phyloP scores from a whole-genome alignment of 2,888 invertebrate genomes.

The Cephus pulcher region DNA sequence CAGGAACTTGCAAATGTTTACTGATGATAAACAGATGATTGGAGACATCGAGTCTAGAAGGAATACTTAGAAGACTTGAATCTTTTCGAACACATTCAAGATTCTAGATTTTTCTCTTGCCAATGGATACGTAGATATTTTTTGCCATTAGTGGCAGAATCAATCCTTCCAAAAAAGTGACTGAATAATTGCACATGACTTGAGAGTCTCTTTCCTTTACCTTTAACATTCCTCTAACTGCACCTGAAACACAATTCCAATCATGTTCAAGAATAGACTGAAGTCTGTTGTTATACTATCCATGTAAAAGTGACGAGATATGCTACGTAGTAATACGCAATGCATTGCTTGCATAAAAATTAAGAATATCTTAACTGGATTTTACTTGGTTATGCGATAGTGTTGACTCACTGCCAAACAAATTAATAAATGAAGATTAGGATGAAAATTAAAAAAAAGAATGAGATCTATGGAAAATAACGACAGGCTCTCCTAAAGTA shows the following conservation, averaged over 20 bases:
- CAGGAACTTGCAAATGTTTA: constrained; percentile 59
- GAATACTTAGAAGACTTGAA: neutral
- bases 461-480: neutral
- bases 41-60: neutral
- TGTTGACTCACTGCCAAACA: neutral
- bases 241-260: neutral
- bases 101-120: neutral
- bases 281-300: neutral
- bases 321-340: neutral
- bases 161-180: neutral
- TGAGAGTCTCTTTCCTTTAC: neutral
- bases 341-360: neutral
- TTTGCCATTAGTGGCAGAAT: neutral
- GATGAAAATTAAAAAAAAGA: neutral
- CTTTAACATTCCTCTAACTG: neutral
- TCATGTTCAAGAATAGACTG: neutral
- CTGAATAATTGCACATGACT: neutral
- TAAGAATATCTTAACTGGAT: neutral
- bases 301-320: neutral
- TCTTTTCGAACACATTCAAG: neutral
- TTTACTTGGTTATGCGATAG: neutral
- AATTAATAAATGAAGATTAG: neutral
- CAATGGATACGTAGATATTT: neutral
- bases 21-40: constrained; percentile 24
- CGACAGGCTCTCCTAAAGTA: neutral